These are phyloP conservation scores for Heterodera schachtii DNA, from an alignment of 1,140 invertebrate species.

Conservation along the genomic window DNA sequence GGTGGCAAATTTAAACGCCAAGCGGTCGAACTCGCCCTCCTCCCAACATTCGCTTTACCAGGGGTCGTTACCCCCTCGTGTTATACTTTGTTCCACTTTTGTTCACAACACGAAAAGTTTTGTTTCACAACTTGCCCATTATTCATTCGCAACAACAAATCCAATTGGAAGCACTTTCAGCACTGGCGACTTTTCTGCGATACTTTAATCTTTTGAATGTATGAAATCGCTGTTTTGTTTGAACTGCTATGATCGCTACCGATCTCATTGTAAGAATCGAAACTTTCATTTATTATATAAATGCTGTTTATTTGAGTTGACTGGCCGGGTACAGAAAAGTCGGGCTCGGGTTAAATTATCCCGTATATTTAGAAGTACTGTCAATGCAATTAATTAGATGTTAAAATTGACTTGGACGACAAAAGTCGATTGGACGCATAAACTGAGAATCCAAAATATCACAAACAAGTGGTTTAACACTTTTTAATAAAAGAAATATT, in stretches of 20 bases:
- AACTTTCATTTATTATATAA: too few species aligned
- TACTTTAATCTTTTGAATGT: not conserved
- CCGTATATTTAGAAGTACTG: too few species aligned
- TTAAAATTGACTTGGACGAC: too few species aligned
- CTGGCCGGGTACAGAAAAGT: too few species aligned
- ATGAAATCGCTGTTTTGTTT: not conserved
- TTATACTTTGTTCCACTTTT: conserved; percentile 85
- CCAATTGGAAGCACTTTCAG: not conserved
- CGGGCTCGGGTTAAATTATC: too few species aligned
- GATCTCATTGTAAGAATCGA: too few species aligned
- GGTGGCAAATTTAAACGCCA: conserved; percentile 81
- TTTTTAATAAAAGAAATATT: conserved; percentile 9
- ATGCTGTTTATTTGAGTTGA: too few species aligned
- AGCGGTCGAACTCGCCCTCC: conserved; percentile 55
- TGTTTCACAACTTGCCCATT: conserved; percentile 42
- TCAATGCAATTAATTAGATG: too few species aligned
- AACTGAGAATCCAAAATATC: too few species aligned
- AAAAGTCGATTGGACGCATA: too few species aligned
- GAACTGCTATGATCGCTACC: too few species aligned
- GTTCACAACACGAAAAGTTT: conserved; percentile 78
- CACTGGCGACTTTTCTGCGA: conserved; percentile 4
- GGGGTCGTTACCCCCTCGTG: conserved; percentile 71
- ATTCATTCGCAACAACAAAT: not conserved
- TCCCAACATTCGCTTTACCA: conserved; percentile 67
- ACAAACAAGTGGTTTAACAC: not conserved